These are phyloP conservation scores for Melieria omissa DNA, from an alignment of 2,888 invertebrate species.

Conservation along the genomic window DNA sequence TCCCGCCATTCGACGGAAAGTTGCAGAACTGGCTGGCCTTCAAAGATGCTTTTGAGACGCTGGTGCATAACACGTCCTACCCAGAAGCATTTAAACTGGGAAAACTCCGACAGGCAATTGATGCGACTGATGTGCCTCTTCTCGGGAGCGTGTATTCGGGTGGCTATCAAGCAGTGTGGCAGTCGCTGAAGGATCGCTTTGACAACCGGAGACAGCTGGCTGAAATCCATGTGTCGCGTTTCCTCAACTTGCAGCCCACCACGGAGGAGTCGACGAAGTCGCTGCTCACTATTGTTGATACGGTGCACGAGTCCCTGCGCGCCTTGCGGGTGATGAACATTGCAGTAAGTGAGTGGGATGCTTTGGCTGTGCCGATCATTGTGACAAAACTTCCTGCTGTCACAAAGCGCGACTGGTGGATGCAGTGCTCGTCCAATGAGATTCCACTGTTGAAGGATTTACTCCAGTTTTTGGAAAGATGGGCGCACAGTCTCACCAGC, in stretches of 20 bases:
- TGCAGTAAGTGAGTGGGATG: slow-evolving; percentile 29
- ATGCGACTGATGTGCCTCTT: slow-evolving; percentile 23
- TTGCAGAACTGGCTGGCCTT: slow-evolving; percentile 34
- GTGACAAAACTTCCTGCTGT: slow-evolving; percentile 24
- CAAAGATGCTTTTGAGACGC: slow-evolving; percentile 30
- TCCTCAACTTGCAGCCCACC: slow-evolving; percentile 27
- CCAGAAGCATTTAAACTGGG: slow-evolving; percentile 37
- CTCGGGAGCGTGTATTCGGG: slow-evolving; percentile 31
- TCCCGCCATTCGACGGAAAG: slow-evolving; percentile 27
- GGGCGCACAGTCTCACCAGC: slow-evolving; percentile 25
- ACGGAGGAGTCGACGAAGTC: slow-evolving; percentile 22
- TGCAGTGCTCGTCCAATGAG: slow-evolving; percentile 15
- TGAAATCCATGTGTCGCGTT: slow-evolving; percentile 33
- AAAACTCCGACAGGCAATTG: slow-evolving; percentile 34
- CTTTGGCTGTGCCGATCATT: slow-evolving; percentile 30
- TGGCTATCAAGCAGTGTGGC: slow-evolving; percentile 34
- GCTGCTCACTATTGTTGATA: slow-evolving; percentile 31
- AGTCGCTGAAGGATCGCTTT: slow-evolving; percentile 24
- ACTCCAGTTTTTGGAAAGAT: slow-evolving; percentile 26
- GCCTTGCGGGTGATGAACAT: slow-evolving; percentile 35
- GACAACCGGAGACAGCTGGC: slow-evolving; percentile 30
- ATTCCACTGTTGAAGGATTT: slow-evolving; percentile 21
- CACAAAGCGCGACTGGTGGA: slow-evolving; percentile 27
- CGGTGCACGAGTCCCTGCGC: slow-evolving; percentile 32
- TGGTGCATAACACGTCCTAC: slow-evolving; percentile 11